phyloP scores from a whole-genome alignment of 2,113 vertebrate species.

The Callithrix jacchus region DNA sequence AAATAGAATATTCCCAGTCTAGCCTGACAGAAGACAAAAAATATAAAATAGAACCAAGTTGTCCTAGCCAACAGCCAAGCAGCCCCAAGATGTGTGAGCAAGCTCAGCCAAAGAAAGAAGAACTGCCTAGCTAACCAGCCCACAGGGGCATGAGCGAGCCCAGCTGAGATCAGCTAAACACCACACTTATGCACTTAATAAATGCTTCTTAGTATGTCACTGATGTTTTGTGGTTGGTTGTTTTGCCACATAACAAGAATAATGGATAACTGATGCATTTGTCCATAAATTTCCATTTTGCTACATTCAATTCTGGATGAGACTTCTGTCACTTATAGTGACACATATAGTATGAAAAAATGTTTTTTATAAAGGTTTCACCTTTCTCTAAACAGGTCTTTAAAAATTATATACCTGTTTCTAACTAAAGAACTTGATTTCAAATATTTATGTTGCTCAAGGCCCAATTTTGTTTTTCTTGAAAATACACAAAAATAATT shows the following conservation, averaged over 20 bases:
- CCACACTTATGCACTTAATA: not conserved
- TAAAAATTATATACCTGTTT: not conserved
- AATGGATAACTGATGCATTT: not conserved
- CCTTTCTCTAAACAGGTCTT: not conserved
- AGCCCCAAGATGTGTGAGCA: not conserved
- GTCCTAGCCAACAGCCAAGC: not conserved
- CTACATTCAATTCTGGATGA: not conserved
- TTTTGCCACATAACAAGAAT: not conserved
- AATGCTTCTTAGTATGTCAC: not conserved
- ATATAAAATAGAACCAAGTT: not conserved
- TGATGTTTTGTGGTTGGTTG: not conserved
- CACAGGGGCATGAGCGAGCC: not conserved
- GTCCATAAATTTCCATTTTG: not conserved
- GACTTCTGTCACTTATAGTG: not conserved
- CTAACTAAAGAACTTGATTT: constrained; percentile 41
- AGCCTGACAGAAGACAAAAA: not conserved
- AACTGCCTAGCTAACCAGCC: not conserved
- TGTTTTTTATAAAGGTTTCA: not conserved
- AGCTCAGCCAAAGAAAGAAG: not conserved
- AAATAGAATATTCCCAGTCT: not conserved
- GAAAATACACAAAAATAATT: constrained; percentile 55
- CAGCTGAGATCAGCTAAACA: not conserved
- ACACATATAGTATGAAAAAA: not conserved
- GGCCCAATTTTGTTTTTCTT: constrained; percentile 22
- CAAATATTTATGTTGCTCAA: constrained; percentile 31